phyloP scores from a whole-genome alignment of 30 jellyfish, hydroid and myxozoan genomes.

The Sanderia malayensis region DNA sequence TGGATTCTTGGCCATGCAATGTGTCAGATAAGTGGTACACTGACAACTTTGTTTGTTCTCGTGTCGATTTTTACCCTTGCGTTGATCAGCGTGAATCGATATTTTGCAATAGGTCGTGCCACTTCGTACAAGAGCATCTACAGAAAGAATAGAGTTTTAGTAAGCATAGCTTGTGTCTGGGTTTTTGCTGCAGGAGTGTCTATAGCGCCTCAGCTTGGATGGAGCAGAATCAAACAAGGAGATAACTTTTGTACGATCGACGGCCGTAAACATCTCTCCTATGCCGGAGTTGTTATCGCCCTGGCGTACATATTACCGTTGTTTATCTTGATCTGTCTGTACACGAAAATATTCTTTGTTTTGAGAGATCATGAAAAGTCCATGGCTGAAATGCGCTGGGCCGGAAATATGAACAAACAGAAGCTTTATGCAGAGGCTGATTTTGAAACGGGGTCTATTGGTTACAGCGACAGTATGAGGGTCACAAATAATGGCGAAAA shows the following conservation, averaged over 20 bases:
- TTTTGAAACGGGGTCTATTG: conserved; percentile 37
- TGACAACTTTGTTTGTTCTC: conserved; percentile 68
- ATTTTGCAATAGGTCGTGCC: conserved; percentile 83
- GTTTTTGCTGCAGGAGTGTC: conserved; percentile 43
- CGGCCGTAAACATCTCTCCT: conserved; percentile 70
- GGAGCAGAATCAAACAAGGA: conserved; percentile 89
- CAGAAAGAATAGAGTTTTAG: conserved; percentile 56
- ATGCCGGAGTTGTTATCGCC: conserved; percentile 49
- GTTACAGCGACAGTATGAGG: conserved; percentile 19
- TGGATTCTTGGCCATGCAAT: conserved; percentile 83
- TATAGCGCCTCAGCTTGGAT: conserved; percentile 80
- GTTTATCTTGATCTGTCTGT: conserved; percentile 51
- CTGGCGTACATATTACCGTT: conserved; percentile 79
- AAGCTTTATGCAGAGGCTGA: conserved; percentile 25
- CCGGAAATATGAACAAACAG: conserved; percentile 8
- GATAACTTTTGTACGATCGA: conserved; percentile 90
- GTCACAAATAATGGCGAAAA: conserved; percentile 10
- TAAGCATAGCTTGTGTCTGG: conserved; percentile 72
- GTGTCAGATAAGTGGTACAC: conserved; percentile 80
- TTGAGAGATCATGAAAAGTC: conserved; percentile 69
- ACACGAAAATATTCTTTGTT: conserved; percentile 61
- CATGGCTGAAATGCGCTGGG: conserved; percentile 56
- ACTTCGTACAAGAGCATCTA: conserved; percentile 47
- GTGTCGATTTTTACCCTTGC: conserved; percentile 90
- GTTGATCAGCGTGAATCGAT: conserved; percentile 85